A percentile compares a stretch with the other conserved stretches of the same genome.
phyloP scores from a whole-genome alignment of 2,797 vertebrate genomes.

The Myoxocephalus aenaeus region DNA sequence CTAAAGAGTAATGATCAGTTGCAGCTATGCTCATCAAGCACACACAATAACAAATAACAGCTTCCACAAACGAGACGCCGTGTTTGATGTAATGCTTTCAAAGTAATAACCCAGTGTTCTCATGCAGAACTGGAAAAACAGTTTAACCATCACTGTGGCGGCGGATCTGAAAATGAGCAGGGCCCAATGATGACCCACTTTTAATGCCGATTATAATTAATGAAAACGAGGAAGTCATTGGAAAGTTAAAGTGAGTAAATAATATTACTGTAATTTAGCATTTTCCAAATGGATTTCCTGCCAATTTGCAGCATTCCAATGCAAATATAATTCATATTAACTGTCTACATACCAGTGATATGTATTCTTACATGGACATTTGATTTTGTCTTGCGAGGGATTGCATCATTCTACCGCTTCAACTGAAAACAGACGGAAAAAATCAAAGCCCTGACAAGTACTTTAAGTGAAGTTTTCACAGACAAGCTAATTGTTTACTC shows the following conservation, averaged over 20 bases:
- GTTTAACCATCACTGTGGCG: constrained; percentile 52
- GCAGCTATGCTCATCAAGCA: constrained; percentile 48
- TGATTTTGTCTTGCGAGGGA: neutral
- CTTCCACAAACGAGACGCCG: constrained; percentile 55
- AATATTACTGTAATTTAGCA: neutral
- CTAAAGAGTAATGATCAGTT: constrained; percentile 59
- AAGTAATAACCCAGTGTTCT: constrained; percentile 59
- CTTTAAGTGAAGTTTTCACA: neutral
- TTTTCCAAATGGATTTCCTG: constrained; percentile 1
- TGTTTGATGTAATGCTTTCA: constrained; percentile 74
- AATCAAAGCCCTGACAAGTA: neutral
- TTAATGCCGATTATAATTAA: constrained; percentile 9
- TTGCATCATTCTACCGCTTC: neutral
- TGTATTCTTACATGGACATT: neutral
- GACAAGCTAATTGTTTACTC: neutral
- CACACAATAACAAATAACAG: constrained; percentile 61
- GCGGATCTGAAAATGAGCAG: constrained; percentile 46
- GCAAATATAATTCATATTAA: constrained; percentile 5
- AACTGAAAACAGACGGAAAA: constrained; percentile 13
- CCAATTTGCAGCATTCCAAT: neutral
- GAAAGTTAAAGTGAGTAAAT: neutral
- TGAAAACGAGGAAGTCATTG: constrained; percentile 43
- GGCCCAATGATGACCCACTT: constrained; percentile 52
- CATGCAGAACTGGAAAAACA: constrained; percentile 64
- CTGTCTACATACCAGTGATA: neutral